phyloP scores from a whole-genome alignment of 2,888 invertebrate species.

The Latrodectus elegans region DNA sequence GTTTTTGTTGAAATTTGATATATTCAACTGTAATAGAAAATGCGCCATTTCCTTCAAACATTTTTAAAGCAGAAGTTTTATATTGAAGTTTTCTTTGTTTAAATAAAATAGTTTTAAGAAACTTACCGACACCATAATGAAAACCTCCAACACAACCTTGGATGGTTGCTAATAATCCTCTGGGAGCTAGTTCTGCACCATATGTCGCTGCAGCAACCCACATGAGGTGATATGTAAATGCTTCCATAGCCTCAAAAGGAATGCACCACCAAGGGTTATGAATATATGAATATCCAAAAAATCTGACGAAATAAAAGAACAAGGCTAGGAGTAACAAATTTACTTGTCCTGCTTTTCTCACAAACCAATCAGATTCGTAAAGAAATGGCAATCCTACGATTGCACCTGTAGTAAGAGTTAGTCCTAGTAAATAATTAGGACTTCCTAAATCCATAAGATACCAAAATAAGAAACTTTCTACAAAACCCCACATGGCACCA shows the following conservation, averaged over 20 bases:
- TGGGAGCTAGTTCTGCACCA: conserved; percentile 88
- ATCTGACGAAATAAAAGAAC: conserved; percentile 87
- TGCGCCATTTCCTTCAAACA: too few relatives aligned
- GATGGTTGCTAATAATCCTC: conserved; percentile 87
- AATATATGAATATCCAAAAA: conserved; percentile 87
- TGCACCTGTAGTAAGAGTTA: conserved; percentile 89
- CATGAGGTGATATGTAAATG: conserved; percentile 89
- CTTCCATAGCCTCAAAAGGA: conserved; percentile 90
- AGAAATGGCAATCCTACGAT: conserved; percentile 88
- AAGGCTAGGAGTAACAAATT: conserved; percentile 89
- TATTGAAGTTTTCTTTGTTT: background rate
- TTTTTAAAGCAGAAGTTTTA: too few relatives aligned
- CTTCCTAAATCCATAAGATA: conserved; percentile 87
- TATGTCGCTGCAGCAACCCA: conserved; percentile 93
- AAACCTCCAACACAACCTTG: conserved; percentile 91
- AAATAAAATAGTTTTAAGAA: background rate
- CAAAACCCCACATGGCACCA: conserved; percentile 91
- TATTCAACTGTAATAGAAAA: too few relatives aligned
- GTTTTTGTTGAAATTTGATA: too few relatives aligned
- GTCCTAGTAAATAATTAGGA: conserved; percentile 86
- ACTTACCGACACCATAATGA: conserved; percentile 87
- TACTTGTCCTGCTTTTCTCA: conserved; percentile 86
- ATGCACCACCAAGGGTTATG: conserved; percentile 92
- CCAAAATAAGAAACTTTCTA: conserved; percentile 90
- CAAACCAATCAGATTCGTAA: conserved; percentile 88